These are phyloP conservation scores for Drosophila tsacasi DNA, from an alignment of 1,140 invertebrate genomes.

Conservation along the genomic window DNA sequence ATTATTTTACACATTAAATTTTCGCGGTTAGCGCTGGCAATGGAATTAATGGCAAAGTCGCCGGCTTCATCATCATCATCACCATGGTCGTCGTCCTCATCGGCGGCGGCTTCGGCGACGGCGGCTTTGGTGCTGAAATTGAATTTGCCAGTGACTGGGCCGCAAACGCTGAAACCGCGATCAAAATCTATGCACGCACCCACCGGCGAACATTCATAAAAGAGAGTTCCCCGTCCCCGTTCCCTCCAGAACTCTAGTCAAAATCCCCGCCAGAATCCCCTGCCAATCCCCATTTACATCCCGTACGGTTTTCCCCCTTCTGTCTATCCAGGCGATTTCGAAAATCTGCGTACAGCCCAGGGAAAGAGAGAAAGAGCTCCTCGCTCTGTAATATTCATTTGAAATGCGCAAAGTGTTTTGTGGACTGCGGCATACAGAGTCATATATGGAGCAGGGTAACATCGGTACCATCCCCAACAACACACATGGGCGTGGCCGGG, in stretches of 20 bases:
- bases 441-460: neutral
- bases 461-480: neutral
- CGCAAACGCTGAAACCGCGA: constrained; percentile 71
- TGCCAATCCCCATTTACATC: constrained; percentile 15
- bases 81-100: neutral
- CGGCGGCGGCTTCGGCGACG: constrained; percentile 9
- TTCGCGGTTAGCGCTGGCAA: constrained; percentile 44
- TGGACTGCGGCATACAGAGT: constrained; percentile 27
- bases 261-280: neutral
- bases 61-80: constrained; percentile 24
- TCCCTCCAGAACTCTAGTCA: neutral
- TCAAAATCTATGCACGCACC: constrained; percentile 64
- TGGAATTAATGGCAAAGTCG: constrained; percentile 51
- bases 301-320: neutral
- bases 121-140: constrained; percentile 63
- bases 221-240: neutral
- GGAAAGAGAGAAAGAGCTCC: constrained; percentile 7
- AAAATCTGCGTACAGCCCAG: constrained; percentile 50
- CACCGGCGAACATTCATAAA: constrained; percentile 26
- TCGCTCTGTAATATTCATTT: constrained; percentile 64
- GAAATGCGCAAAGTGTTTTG: constrained; percentile 71
- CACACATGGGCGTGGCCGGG: constrained; percentile 13
- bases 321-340: constrained; percentile 22
- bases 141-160: constrained; percentile 65
- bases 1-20: constrained; percentile 63